Conservation (phyloP, 2,888 invertebrate genomes). For the Galerucella nymphaeae region DNA sequence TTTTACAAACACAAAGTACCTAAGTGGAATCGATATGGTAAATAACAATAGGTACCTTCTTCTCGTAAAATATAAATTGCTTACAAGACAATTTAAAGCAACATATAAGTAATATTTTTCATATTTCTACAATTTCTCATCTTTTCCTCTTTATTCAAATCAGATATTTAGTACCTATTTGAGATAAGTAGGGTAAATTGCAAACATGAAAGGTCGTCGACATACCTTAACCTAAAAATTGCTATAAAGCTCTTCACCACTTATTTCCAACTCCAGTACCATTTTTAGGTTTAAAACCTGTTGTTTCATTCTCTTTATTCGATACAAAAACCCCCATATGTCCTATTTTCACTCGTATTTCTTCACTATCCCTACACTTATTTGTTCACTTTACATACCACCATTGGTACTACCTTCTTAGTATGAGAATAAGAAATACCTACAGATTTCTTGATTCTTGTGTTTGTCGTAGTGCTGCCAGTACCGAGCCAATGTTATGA, state of each 20-base stretch:
- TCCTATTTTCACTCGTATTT: conserved; percentile 27
- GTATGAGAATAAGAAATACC: conserved; percentile 34
- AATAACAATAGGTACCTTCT: too few species aligned
- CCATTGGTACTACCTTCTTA: conserved; percentile 32
- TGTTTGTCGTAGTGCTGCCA: conserved; percentile 38
- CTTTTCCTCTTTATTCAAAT: neutral
- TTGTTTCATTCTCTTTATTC: neutral
- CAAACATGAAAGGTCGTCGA: conserved; percentile 59
- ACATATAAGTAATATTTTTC: neutral
- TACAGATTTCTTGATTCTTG: conserved; percentile 38
- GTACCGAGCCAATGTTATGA: conserved; percentile 33
- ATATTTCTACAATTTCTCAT: too few species aligned
- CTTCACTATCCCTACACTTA: conserved; percentile 34
- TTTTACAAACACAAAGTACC: too few species aligned
- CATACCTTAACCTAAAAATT: conserved; percentile 58
- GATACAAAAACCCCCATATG: conserved; percentile 20
- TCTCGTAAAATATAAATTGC: too few species aligned
- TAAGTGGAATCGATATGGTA: too few species aligned
- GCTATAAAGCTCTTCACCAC: conserved; percentile 30
- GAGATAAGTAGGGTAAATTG: conserved; percentile 51
- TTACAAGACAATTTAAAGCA: too few species aligned
- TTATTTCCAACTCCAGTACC: conserved; percentile 23
- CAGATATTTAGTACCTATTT: neutral
- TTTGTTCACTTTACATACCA: conserved; percentile 34
- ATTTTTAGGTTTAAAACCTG: conserved; percentile 10